Evolutionary conservation across 2,797 vertebrate genomes (phyloP), one percentile per base, ranked within the genome.

Genomic region (Trematomus bernacchii): DNA sequence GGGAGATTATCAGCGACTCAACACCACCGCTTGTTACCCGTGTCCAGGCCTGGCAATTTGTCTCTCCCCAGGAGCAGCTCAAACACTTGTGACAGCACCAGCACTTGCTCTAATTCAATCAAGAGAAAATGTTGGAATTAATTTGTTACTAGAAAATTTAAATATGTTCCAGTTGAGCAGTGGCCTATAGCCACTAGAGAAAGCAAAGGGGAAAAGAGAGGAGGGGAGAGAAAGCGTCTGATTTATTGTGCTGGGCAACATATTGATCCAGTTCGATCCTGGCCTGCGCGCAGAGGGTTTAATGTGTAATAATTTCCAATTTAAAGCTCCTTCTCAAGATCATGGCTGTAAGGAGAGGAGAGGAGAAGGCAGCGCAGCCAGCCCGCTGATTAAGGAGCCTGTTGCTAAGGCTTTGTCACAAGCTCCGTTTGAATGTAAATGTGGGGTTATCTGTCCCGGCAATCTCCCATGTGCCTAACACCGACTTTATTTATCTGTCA

Each of bases 231-330:
- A 93, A 86, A 88, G 90, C 77, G 82, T 95, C 97, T 98, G 98
- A 99, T 99, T 99, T 99, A 99, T 99, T 96, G 97, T 96, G 93
- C 95, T 87, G 93, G 97, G 97, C 97, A 97, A 97, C 96, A 94
- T 98, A 99, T 99, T 95, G 98, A 99, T 99, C 97, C 95, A 86
- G 93, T 98, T 99, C 97, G 97, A 99, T 99, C 97, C 57, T 92
- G 94, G 94, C 90, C 85, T 94, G 95, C 93, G 94, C 96, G 94
- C 96, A 90, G 95, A 97, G 97, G 97, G 96, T 97, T 98, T 99
- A 99, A 99, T 98, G 98, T 98, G 98, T 98, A 99, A 99, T 99
- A 99, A 99, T 99, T 98, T 98, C 98, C 98, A 98, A 99, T 99
- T 99, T 98, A 97, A 97, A 97, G 96, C 98, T 97, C 96, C 96